A percentile compares a stretch with the other conserved stretches of the same genome.
These are phyloP conservation scores for Heliopora coerulea DNA, from an alignment of 92 coral and sea anemone genomes.

Conservation along the genomic window DNA sequence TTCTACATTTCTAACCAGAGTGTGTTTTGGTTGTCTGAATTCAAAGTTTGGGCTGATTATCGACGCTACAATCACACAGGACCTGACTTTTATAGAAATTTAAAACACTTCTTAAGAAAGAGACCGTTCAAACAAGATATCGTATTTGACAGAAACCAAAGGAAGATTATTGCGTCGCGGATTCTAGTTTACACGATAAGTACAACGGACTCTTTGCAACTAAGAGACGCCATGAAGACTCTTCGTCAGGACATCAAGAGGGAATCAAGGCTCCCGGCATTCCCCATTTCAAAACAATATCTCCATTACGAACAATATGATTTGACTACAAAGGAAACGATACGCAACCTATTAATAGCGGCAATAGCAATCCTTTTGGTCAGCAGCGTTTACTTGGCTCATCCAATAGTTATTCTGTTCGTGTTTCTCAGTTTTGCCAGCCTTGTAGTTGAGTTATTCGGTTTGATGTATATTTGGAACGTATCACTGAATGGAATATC, in stretches of 20 bases:
- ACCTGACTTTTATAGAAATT: constrained; percentile 6
- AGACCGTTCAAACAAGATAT: constrained; percentile 35
- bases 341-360: constrained; percentile 62
- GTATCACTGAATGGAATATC: constrained; percentile 67
- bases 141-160: constrained; percentile 38
- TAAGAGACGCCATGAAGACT: constrained; percentile 64
- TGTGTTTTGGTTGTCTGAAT: constrained; percentile 25
- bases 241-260: constrained; percentile 55
- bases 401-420: constrained; percentile 54
- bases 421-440: constrained; percentile 69
- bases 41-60: constrained; percentile 22
- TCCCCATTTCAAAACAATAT: constrained; percentile 54
- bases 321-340: constrained; percentile 58
- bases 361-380: constrained; percentile 61
- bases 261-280: constrained; percentile 58
- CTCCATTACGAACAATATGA: constrained; percentile 71
- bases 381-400: constrained; percentile 62
- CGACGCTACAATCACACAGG: not conserved
- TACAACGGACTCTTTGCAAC: constrained; percentile 52
- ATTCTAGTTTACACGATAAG: constrained; percentile 50
- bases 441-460: constrained; percentile 65
- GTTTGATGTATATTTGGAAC: constrained; percentile 69
- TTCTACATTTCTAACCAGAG: constrained; percentile 35
- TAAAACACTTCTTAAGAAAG: not conserved
- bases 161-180: constrained; percentile 55